Evolutionary conservation across 2,888 invertebrate genomes (phyloP).

Genomic region (Hemistola chrysoprasaria): DNA sequence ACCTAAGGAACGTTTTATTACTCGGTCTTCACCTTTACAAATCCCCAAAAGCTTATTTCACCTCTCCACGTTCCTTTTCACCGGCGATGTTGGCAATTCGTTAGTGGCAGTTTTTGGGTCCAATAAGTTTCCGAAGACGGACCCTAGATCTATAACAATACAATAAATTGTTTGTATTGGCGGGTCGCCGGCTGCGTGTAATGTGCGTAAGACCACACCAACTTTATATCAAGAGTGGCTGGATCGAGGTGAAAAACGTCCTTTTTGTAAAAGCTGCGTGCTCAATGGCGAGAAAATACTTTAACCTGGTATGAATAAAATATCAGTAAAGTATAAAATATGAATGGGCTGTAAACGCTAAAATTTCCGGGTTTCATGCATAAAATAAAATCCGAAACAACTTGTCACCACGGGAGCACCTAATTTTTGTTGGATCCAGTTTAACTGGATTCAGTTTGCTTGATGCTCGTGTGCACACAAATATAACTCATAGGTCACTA

Average conservation of each 20-base stretch:
- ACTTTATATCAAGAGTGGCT: constrained; percentile 57
- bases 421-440: no score
- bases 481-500: no score
- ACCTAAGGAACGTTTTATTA: constrained; percentile 13
- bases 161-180: constrained; percentile 72
- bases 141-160: constrained; percentile 63
- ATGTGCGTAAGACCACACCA: constrained; percentile 64
- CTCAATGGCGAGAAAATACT: background rate
- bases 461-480: no score
- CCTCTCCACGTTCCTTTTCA: constrained; percentile 30
- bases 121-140: constrained; percentile 57
- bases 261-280: constrained; percentile 21
- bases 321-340: no score
- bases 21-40: constrained; percentile 17
- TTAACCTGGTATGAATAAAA: no score
- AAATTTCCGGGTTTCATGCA: no score
- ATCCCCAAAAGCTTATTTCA: constrained; percentile 17
- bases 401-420: no score
- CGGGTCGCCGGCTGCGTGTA: constrained; percentile 55
- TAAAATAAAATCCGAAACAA: no score
- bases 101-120: constrained; percentile 40
- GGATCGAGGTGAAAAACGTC: constrained; percentile 58
- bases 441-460: no score
- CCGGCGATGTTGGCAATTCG: constrained; percentile 35
- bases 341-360: no score